Base-by-base conservation (phyloP, 2,888 invertebrate species). In the Aphidoletes aphidimyza region DNA sequence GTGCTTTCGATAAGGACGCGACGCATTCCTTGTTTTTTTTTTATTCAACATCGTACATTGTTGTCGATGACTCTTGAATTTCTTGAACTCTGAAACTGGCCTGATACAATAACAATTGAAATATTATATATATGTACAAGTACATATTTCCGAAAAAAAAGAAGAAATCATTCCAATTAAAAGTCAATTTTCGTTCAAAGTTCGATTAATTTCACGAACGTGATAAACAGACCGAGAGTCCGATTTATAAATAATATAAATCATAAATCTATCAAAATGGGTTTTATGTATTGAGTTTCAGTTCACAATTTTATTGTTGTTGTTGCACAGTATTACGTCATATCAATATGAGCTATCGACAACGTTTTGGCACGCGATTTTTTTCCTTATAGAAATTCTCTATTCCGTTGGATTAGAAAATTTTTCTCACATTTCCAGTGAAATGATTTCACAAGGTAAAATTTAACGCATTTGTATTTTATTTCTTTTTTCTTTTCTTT, bases 61-160 rank as follows among this genome's bases (percentile, higher is more conserved):
- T n/a, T 69, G 69, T 69, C 69, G 69, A 30, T 69, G 69, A 9
- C 14, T 69, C 34, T 5, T 30, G n/a, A n/a, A n/a, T 22, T 54
- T 54, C 47, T 54, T 11, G 9, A 39, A 8, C 39, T 47, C 47
- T 14, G 1, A 22, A 54, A 54, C 22, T 17, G 22, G 5, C 5
- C 54, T 54, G 54, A 54, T 54, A 47, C 2, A n/a, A 22, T 54
- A 54, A 54, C 54, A 54, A 54, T 54, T 54, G 22, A 54, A 54
- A n/a, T n/a, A n/a, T n/a, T n/a, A n/a, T n/a, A n/a, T n/a, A n/a
- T n/a, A n/a, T n/a, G n/a, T n/a, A n/a, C n/a, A n/a, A 54, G 54
- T 19, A 47, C 8, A 22, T n/a, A n/a, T n/a, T n/a, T n/a, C n/a
- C 47, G 47, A 47, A 5, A 6, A 22, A 54, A 54, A 54, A 54